Conservation (phyloP, 2,888 invertebrate species). For the Norana najaformis region DNA sequence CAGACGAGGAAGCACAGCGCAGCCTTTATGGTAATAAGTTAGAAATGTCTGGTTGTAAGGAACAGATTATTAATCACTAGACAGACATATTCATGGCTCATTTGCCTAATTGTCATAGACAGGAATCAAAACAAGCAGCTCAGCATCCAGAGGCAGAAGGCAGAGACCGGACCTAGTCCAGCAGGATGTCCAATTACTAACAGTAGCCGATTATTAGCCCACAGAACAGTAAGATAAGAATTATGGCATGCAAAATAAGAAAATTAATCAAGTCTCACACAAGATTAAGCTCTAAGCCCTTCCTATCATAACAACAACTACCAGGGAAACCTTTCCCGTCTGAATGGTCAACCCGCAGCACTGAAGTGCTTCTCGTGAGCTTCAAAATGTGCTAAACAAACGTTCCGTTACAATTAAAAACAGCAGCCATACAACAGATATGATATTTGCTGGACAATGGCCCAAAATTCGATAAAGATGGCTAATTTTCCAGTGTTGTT, state of each 20-base stretch:
- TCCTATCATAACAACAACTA: not conserved
- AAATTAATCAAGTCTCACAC: not conserved
- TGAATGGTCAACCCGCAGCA: not conserved
- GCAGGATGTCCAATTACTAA: constrained; percentile 3
- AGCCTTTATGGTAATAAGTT: not conserved
- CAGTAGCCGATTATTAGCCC: not conserved
- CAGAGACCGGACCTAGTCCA: not conserved
- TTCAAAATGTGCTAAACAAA: not conserved
- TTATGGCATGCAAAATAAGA: not conserved
- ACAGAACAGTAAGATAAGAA: not conserved
- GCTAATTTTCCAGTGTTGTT: not conserved
- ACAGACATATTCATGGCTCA: not conserved
- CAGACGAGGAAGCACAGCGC: no score
- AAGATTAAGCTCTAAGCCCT: not conserved
- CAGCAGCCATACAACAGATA: not conserved
- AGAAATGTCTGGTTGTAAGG: not conserved
- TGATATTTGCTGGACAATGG: not conserved
- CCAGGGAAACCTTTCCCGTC: not conserved
- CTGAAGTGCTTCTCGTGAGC: not conserved
- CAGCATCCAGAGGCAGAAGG: not conserved
- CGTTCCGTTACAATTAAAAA: not conserved
- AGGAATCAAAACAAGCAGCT: not conserved
- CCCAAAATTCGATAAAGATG: not conserved
- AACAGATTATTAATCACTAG: not conserved
- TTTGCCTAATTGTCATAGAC: not conserved